Evolutionary conservation across 2,797 vertebrate genomes (phyloP).

Genomic region (Microcaecilia unicolor): DNA sequence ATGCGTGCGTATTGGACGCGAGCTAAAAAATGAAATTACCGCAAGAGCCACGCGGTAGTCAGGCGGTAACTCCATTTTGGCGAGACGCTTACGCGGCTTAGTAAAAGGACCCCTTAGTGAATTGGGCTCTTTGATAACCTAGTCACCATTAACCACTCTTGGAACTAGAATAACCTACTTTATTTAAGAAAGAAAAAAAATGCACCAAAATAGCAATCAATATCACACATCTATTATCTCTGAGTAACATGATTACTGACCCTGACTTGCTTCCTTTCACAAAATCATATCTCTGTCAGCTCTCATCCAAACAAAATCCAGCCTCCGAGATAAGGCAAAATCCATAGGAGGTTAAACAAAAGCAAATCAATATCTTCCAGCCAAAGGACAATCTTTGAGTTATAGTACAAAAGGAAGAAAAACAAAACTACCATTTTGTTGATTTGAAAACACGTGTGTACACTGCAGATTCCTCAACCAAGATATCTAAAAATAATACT

Average conservation of each 20-base stretch:
- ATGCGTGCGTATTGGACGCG: too few relatives aligned
- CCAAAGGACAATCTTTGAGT: constrained; percentile 27
- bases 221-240: constrained; percentile 7
- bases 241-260: constrained; percentile 25
- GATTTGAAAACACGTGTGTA: constrained; percentile 25
- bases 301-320: constrained; percentile 28
- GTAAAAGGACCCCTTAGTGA: too few relatives aligned
- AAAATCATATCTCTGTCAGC: constrained; percentile 44
- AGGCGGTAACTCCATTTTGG: too few relatives aligned
- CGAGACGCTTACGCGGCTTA: too few relatives aligned
- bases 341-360: constrained; percentile 28
- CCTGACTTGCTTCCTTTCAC: constrained; percentile 20
- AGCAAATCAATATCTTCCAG: constrained; percentile 42
- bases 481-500: too few relatives aligned
- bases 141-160: too few relatives aligned
- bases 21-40: too few relatives aligned
- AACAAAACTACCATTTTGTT: constrained; percentile 35
- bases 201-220: constrained; percentile 19
- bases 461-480: too few relatives aligned
- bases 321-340: constrained; percentile 30
- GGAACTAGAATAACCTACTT: constrained; percentile 2
- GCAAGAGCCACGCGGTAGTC: too few relatives aligned
- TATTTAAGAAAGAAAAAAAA: neutral
- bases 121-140: too few relatives aligned
- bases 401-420: constrained; percentile 4